Percentiles rank a stretch among this genome's conserved stretches.
Evolutionary conservation across 2,797 vertebrate species (phyloP).

Genomic region (Anniella stebbinsi): DNA sequence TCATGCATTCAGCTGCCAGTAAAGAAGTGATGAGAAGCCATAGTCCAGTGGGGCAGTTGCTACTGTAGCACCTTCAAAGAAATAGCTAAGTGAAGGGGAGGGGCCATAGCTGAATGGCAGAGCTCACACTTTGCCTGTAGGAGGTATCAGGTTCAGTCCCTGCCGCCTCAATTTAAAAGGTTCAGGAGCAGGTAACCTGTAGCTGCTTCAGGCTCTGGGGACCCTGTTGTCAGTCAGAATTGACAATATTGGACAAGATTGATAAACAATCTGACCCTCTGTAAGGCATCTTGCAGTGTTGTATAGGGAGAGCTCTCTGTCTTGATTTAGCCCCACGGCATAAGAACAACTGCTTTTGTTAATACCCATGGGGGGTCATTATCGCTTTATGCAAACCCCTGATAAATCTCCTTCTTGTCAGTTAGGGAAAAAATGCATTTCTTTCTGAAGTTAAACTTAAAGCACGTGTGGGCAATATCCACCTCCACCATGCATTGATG

Average conservation of each 20-base stretch:
- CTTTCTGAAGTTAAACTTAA: conserved; percentile 24
- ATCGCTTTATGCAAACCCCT: conserved; percentile 37
- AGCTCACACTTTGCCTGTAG: not conserved
- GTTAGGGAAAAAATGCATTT: conserved; percentile 39
- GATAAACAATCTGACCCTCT: not conserved
- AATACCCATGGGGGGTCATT: conserved; percentile 17
- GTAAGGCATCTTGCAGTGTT: not conserved
- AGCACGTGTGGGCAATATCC: not conserved
- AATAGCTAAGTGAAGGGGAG: not conserved
- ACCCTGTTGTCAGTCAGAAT: too few species aligned
- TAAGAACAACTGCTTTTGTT: conserved; percentile 4
- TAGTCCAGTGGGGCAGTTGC: not conserved
- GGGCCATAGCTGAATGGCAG: not conserved
- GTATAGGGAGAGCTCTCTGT: too few species aligned
- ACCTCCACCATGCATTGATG: not conserved
- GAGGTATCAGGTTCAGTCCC: not conserved
- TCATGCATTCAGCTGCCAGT: not conserved
- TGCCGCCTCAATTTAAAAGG: not conserved
- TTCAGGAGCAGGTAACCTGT: not conserved
- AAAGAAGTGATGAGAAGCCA: not conserved
- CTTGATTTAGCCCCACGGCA: conserved; percentile 5
- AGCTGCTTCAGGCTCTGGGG: not conserved
- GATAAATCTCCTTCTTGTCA: conserved; percentile 15
- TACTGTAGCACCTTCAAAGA: not conserved
- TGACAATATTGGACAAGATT: not conserved